Conservation (phyloP, 1,140 invertebrate species). For the Drosophila tsacasi region DNA sequence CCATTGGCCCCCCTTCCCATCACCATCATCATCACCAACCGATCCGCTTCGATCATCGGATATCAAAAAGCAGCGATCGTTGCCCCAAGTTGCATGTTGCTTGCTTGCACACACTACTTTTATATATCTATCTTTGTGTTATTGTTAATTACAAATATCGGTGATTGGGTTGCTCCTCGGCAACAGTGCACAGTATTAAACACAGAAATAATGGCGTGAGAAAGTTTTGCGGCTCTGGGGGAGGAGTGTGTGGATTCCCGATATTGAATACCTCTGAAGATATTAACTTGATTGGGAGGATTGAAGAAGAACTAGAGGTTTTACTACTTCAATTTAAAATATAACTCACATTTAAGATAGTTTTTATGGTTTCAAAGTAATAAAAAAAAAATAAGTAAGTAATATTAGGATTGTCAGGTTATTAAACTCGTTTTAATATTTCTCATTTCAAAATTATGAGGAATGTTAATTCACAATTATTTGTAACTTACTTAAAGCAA, state of each 20-base stretch:
- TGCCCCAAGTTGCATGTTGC: constrained; percentile 57
- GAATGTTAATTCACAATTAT: too few relatives aligned
- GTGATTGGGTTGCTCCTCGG: constrained; percentile 71
- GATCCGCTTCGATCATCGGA: constrained; percentile 46
- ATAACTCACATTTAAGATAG: not conserved
- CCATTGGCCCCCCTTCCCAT: constrained; percentile 42
- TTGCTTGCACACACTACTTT: not conserved
- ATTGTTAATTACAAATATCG: constrained; percentile 79
- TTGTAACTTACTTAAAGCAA: not conserved
- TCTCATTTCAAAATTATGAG: too few relatives aligned
- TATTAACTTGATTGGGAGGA: not conserved
- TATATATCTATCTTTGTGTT: constrained; percentile 18
- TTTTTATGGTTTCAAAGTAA: not conserved
- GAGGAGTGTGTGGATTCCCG: constrained; percentile 27
- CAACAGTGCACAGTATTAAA: constrained; percentile 42
- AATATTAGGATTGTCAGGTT: too few relatives aligned
- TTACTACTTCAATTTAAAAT: not conserved
- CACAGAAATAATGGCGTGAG: constrained; percentile 68
- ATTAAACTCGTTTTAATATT: too few relatives aligned
- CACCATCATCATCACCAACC: constrained; percentile 30
- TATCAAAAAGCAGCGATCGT: constrained; percentile 65
- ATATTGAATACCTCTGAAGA: not conserved
- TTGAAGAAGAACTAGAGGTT: not conserved
- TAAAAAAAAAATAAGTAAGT: too few relatives aligned
- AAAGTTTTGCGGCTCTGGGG: constrained; percentile 55